Conservation (phyloP, 2,888 invertebrate species). For the Trichopoda pennipes region DNA sequence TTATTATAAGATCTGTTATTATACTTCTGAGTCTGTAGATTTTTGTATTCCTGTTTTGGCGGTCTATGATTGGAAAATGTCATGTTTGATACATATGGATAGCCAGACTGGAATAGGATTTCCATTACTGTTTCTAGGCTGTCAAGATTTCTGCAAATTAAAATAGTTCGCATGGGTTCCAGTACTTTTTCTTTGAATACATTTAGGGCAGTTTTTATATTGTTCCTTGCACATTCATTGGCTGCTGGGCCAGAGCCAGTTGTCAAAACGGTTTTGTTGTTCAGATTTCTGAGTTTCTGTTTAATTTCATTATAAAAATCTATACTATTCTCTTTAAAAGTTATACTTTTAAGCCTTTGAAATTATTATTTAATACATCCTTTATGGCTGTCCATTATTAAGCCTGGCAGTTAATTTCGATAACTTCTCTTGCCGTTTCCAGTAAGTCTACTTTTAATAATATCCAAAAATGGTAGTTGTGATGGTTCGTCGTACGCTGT, state of each 20-base stretch:
- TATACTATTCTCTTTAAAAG: constrained; percentile 38
- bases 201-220: neutral
- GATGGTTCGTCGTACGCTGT: no score
- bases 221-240: constrained; percentile 5
- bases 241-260: constrained; percentile 40
- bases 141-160: constrained; percentile 12
- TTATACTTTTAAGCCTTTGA: constrained; percentile 12
- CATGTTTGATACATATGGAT: neutral
- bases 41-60: no score
- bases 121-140: neutral
- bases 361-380: neutral
- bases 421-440: neutral
- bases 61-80: constrained; percentile 1
- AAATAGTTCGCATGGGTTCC: constrained; percentile 36
- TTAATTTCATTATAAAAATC: constrained; percentile 60
- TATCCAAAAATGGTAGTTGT: no score
- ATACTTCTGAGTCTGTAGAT: no score
- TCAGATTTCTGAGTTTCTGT: constrained; percentile 47
- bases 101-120: neutral
- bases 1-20: no score
- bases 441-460: no score
- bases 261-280: constrained; percentile 49
- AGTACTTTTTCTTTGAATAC: constrained; percentile 14
- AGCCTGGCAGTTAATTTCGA: constrained; percentile 14
- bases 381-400: constrained; percentile 1